Conservation (phyloP, 2,888 invertebrate genomes). For the Brachypterus glaber region DNA sequence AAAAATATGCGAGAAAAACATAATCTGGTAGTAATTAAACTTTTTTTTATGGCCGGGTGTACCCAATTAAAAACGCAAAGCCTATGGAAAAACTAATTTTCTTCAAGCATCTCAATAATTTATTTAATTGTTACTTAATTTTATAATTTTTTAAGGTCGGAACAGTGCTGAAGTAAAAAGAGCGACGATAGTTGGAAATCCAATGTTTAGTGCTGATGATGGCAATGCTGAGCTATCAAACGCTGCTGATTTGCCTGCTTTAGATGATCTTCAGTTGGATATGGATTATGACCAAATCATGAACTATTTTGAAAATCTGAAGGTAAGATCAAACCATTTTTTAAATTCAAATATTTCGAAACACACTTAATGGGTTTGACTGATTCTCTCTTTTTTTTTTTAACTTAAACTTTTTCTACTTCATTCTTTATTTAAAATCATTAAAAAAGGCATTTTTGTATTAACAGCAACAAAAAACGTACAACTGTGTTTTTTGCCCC, state of each 20-base stretch:
- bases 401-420: background rate
- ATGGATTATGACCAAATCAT: conserved; percentile 98
- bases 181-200: conserved; percentile 80
- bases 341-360: too few species aligned
- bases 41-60: too few species aligned
- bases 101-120: too few species aligned
- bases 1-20: too few species aligned
- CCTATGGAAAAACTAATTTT: too few species aligned
- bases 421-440: too few species aligned
- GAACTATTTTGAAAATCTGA: conserved; percentile 96
- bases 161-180: conserved; percentile 62
- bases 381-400: background rate
- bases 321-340: too few species aligned
- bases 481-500: too few species aligned
- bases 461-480: too few species aligned
- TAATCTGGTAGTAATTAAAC: too few species aligned
- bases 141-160: conserved; percentile 27
- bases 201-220: conserved; percentile 64
- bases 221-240: conserved; percentile 27
- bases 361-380: conserved; percentile 9
- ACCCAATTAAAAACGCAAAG: too few species aligned
- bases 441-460: too few species aligned
- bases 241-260: conserved; percentile 52
- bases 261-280: conserved; percentile 71
- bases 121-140: background rate